Conservation (phyloP, 2,113 vertebrate species). For the Coregonus clupeaformis region DNA sequence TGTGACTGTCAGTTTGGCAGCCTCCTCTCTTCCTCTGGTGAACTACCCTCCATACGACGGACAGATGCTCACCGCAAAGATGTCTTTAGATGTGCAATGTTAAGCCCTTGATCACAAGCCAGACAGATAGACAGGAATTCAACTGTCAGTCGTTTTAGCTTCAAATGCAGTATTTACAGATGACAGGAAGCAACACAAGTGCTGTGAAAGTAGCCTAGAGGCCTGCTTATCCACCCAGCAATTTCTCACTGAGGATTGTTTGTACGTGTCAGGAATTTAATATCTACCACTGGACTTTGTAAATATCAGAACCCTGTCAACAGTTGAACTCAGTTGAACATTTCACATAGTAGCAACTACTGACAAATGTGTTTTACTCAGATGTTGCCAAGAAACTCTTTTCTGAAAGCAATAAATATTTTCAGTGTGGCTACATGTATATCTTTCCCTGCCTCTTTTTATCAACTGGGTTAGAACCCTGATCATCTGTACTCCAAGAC, state of each 20-base stretch:
- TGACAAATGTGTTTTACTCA: background rate
- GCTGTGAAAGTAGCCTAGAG: too few relatives aligned
- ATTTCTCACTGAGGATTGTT: slow-evolving; percentile 7
- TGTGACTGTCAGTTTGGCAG: background rate
- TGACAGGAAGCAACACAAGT: background rate
- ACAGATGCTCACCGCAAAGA: slow-evolving; percentile 49
- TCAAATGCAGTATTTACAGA: slow-evolving; percentile 39
- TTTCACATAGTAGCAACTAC: background rate
- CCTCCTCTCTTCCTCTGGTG: slow-evolving; percentile 2
- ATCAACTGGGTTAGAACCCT: too few relatives aligned
- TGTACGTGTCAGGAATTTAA: background rate
- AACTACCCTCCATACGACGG: slow-evolving; percentile 51
- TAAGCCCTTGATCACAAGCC: slow-evolving; percentile 61
- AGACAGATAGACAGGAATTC: slow-evolving; percentile 57
- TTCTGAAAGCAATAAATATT: too few relatives aligned
- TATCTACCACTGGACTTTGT: background rate
- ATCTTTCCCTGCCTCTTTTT: too few relatives aligned
- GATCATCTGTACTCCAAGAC: too few relatives aligned
- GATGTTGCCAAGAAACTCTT: background rate
- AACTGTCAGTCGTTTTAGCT: slow-evolving; percentile 28
- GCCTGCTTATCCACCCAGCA: too few relatives aligned
- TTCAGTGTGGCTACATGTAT: too few relatives aligned
- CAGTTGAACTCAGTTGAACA: background rate
- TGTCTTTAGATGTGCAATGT: slow-evolving; percentile 31
- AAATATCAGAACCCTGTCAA: background rate